phyloP scores from a whole-genome alignment of 2,113 vertebrate species.

The Atherinomorus stipes region DNA sequence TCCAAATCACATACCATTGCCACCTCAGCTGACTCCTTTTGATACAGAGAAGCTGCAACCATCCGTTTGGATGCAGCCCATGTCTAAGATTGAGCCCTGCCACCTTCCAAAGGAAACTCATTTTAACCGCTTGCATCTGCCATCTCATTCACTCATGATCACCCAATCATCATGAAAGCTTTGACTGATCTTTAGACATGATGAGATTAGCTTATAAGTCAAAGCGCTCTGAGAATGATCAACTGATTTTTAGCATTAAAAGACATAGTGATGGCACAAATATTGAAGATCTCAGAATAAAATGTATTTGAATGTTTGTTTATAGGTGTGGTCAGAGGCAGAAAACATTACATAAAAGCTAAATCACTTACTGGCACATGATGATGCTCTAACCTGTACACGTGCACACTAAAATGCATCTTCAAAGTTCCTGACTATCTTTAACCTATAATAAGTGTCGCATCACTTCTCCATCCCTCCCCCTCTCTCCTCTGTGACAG shows the following conservation, averaged over 20 bases:
- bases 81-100: no score
- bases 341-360: neutral
- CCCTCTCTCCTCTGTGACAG: constrained; percentile 12
- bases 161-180: no score
- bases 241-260: neutral
- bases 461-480: constrained; percentile 40
- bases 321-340: no score
- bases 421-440: constrained; percentile 27
- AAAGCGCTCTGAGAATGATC: neutral
- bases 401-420: constrained; percentile 14
- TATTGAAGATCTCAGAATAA: no score
- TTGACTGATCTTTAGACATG: no score
- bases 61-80: no score
- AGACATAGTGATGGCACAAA: neutral
- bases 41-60: no score
- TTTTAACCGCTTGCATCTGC: no score
- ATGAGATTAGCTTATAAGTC: neutral
- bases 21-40: no score
- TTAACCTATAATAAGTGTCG: constrained; percentile 55
- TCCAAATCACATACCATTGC: no score
- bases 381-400: constrained; percentile 13
- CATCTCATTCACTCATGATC: neutral
- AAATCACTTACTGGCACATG: neutral
- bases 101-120: no score
- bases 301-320: no score